Evolutionary conservation across 2,113 vertebrate species (phyloP).

Genomic region (Ptilorrhoa leucosticta): DNA sequence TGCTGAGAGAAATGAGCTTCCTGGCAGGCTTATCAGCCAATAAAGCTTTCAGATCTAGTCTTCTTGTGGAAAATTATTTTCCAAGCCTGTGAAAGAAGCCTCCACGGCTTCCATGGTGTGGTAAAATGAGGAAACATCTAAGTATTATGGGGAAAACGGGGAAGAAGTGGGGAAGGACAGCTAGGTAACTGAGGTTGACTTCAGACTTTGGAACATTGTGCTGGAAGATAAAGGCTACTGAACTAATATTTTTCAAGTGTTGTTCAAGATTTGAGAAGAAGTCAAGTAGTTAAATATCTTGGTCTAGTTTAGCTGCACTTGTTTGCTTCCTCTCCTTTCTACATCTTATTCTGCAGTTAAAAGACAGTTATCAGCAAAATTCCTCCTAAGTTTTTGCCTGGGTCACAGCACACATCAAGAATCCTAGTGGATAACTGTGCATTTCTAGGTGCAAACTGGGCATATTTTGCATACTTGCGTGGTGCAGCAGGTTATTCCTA

Average conservation of each 20-base stretch:
- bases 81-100: not conserved
- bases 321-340: not conserved
- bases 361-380: not conserved
- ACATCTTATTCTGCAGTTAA: not conserved
- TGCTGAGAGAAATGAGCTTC: not conserved
- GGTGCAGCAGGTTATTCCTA: not conserved
- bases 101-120: not conserved
- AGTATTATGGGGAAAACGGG: not conserved
- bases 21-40: not conserved
- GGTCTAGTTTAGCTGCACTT: not conserved
- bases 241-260: not conserved
- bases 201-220: not conserved
- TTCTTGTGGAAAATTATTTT: not conserved
- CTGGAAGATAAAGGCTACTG: not conserved
- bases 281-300: not conserved
- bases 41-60: not conserved
- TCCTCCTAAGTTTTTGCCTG: not conserved
- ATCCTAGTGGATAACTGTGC: not conserved
- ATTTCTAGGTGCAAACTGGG: not conserved
- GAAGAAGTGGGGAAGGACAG: not conserved
- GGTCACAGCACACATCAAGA: not conserved
- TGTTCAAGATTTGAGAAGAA: not conserved
- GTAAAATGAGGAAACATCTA: not conserved
- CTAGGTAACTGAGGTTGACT: not conserved
- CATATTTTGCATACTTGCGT: fast-evolving